These are phyloP conservation scores for Motacilla tschutschensis DNA, from an alignment of 2,113 vertebrate species.

Conservation along the genomic window DNA sequence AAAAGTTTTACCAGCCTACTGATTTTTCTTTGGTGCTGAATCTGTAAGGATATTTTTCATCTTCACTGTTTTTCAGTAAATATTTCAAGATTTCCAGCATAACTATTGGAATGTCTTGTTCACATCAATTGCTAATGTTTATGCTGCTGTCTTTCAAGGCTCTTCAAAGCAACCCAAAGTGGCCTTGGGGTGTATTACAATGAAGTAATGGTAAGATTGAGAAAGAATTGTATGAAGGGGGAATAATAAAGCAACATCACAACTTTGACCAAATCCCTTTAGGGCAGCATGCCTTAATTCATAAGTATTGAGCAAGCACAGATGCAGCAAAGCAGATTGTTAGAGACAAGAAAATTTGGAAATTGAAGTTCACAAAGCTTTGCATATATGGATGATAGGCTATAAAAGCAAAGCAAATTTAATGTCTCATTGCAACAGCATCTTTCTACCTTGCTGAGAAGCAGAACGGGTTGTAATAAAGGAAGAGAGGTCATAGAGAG, in stretches of 20 bases:
- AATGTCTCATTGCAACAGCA: not conserved
- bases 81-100: not conserved
- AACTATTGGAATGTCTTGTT: not conserved
- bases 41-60: not conserved
- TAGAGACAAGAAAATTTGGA: slow-evolving; percentile 13
- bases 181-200: not conserved
- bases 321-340: not conserved
- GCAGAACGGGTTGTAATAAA: not conserved
- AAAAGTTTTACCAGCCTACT: not conserved
- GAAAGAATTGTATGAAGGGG: not conserved
- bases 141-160: not conserved
- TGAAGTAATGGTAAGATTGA: not conserved
- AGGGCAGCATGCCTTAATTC: slow-evolving; percentile 8
- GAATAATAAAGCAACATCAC: slow-evolving; percentile 10
- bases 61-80: not conserved
- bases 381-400: not conserved
- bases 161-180: not conserved
- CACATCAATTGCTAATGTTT: not conserved
- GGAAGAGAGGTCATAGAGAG: not conserved
- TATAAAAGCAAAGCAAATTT: slow-evolving; percentile 35
- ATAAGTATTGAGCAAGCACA: slow-evolving; percentile 6
- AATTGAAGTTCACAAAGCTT: slow-evolving; percentile 11
- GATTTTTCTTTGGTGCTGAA: not conserved
- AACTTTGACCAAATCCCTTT: slow-evolving; percentile 24
- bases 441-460: slow-evolving; percentile 13